Evolutionary conservation across 2,888 invertebrate genomes (phyloP).

Genomic region (Corbicula japonica): DNA sequence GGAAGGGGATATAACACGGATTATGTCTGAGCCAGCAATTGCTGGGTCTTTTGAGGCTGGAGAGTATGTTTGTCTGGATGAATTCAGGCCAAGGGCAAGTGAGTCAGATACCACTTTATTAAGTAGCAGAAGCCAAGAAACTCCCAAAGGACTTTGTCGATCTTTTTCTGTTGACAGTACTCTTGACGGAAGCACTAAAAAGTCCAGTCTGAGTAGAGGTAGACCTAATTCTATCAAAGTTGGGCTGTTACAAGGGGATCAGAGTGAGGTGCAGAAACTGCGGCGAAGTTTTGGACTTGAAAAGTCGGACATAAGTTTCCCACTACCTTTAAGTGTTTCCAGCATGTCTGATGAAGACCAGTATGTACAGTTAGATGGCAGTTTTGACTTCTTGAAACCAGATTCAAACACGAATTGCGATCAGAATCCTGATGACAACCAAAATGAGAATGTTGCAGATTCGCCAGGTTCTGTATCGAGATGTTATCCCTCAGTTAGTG

Average conservation of each 20-base stretch:
- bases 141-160: conserved; percentile 43
- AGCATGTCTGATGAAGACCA: conserved; percentile 42
- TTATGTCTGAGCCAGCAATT: conserved; percentile 63
- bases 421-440: neutral
- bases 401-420: conserved; percentile 8
- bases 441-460: conserved; percentile 14
- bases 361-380: conserved; percentile 49
- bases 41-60: conserved; percentile 49
- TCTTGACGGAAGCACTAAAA: conserved; percentile 57
- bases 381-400: conserved; percentile 45
- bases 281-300: conserved; percentile 77
- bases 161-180: conserved; percentile 55
- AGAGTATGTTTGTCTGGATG: conserved; percentile 56
- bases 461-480: conserved; percentile 51
- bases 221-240: conserved; percentile 80
- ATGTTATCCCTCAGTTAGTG: conserved; percentile 28
- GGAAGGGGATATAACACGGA: conserved; percentile 64
- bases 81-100: conserved; percentile 21
- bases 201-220: conserved; percentile 73
- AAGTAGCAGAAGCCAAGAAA: conserved; percentile 33
- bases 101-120: conserved; percentile 48
- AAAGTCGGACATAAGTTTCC: conserved; percentile 73
- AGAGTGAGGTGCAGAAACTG: conserved; percentile 69
- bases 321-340: conserved; percentile 69
- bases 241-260: conserved; percentile 76